Percentiles rank a stretch among this genome's conserved stretches.
Conservation (phyloP, 2,888 invertebrate genomes). For the Pristionchus entomophagus region DNA sequence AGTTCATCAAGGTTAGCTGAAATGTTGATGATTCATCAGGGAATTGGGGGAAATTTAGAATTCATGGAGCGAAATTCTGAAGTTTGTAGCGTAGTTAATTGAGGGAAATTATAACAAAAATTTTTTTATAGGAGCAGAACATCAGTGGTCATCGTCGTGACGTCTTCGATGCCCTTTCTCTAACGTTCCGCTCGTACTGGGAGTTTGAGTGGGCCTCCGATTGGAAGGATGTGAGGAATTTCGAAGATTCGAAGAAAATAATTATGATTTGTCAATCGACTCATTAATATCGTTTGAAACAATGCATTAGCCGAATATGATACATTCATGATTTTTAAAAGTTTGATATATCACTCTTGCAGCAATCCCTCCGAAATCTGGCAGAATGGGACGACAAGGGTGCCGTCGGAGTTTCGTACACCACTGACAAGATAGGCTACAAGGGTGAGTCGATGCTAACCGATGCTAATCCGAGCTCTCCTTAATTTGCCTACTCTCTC, state of each 20-base stretch:
- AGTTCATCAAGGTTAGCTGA: constrained; percentile 41
- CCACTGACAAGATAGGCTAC: constrained; percentile 67
- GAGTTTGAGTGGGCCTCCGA: constrained; percentile 73
- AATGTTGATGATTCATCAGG: too few species aligned
- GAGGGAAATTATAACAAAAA: too few species aligned
- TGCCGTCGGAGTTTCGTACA: constrained; percentile 66
- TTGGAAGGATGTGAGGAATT: constrained; percentile 66
- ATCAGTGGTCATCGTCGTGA: constrained; percentile 57
- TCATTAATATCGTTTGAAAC: too few species aligned
- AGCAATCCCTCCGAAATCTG: constrained; percentile 68
- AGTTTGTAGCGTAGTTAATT: too few species aligned
- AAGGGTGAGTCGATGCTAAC: constrained; percentile 48
- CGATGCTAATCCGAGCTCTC: too few species aligned
- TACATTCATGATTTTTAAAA: too few species aligned
- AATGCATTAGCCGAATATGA: too few species aligned
- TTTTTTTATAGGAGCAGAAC: constrained; percentile 52
- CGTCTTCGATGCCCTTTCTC: constrained; percentile 65
- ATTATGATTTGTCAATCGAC: not conserved
- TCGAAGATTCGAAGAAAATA: too few species aligned
- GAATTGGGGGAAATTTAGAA: too few species aligned
- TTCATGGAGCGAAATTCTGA: too few species aligned
- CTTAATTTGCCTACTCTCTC: too few species aligned
- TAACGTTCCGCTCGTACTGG: constrained; percentile 68
- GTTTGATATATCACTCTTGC: constrained; percentile 39
- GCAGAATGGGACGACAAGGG: constrained; percentile 70